Evolutionary conservation across 2,113 vertebrate genomes (phyloP).

Genomic region (Uria aalge): DNA sequence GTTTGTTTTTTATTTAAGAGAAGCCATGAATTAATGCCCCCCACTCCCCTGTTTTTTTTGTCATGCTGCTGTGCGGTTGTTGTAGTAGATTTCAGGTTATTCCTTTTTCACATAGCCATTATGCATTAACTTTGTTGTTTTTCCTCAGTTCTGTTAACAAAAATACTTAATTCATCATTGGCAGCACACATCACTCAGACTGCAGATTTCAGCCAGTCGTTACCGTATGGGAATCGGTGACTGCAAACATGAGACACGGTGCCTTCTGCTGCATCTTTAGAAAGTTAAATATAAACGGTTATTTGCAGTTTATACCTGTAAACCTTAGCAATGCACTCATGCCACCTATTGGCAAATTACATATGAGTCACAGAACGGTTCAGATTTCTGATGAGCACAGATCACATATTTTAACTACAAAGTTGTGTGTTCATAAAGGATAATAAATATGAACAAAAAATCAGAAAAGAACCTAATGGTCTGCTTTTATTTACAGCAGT

Average conservation of each 20-base stretch:
- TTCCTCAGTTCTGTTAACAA: neutral
- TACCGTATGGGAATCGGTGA: neutral
- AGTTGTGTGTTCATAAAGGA: neutral
- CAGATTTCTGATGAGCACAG: neutral
- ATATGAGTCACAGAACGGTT: neutral
- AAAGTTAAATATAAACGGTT: fast-evolving
- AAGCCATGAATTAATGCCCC: neutral
- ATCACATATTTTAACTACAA: neutral
- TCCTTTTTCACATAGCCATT: neutral
- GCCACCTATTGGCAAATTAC: slow-evolving; percentile 61
- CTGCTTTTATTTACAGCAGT: neutral
- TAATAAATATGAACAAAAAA: neutral
- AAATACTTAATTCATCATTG: neutral
- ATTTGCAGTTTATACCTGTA: neutral
- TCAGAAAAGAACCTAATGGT: neutral
- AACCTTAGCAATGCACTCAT: slow-evolving; percentile 46
- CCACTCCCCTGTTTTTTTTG: neutral
- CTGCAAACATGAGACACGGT: neutral
- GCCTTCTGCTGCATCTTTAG: neutral
- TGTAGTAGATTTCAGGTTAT: neutral
- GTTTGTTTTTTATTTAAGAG: neutral
- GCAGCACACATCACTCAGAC: neutral
- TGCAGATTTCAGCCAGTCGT: neutral
- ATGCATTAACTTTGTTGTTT: neutral
- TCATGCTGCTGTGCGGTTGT: too few relatives aligned